These are phyloP conservation scores for Mustela lutreola DNA, from an alignment of 2,113 vertebrate genomes.

Conservation along the genomic window DNA sequence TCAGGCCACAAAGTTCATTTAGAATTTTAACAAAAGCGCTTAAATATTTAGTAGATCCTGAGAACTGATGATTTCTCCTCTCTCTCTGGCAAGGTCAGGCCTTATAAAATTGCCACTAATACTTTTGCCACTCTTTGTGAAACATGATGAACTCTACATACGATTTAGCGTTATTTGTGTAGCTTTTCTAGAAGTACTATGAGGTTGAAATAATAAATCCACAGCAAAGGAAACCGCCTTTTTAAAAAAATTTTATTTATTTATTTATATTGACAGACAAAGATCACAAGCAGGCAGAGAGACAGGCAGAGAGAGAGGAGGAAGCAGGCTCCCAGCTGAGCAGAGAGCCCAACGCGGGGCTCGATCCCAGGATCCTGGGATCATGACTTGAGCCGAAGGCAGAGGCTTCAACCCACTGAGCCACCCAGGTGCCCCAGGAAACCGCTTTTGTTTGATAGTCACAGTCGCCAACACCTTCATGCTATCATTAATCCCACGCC, in stretches of 20 bases:
- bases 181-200: conserved; percentile 35
- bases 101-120: conserved; percentile 63
- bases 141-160: conserved; percentile 25
- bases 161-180: background rate
- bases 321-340: no score
- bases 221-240: conserved; percentile 33
- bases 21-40: conserved; percentile 74
- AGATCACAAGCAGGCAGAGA: no score
- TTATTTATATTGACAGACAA: no score
- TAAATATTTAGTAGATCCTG: conserved; percentile 69
- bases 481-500: background rate
- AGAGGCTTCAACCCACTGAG: no score
- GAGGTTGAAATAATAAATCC: conserved; percentile 23
- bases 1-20: conserved; percentile 67
- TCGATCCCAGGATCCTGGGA: no score
- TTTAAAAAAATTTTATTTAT: background rate
- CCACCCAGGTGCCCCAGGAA: background rate
- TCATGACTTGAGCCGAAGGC: no score
- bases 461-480: background rate
- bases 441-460: conserved; percentile 54
- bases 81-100: conserved; percentile 37
- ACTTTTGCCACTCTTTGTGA: conserved; percentile 38
- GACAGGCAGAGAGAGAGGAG: no score
- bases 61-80: conserved; percentile 54
- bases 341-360: no score